Percentiles rank a stretch among this genome's conserved stretches.
These are phyloP conservation scores for Biston stratarius DNA, from an alignment of 2,888 invertebrate genomes.

Conservation along the genomic window DNA sequence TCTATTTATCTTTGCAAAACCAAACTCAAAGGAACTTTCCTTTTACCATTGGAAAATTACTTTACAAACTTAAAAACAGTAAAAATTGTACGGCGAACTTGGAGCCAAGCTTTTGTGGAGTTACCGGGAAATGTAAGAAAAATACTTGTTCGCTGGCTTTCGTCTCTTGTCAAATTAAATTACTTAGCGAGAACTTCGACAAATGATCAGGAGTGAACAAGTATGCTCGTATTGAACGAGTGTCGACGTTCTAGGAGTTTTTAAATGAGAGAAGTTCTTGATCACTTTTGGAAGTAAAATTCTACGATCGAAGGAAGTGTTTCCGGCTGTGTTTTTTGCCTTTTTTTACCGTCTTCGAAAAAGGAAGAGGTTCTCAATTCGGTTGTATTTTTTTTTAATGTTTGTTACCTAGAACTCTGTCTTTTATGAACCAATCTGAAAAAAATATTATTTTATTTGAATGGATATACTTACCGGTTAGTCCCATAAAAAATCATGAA, in stretches of 20 bases:
- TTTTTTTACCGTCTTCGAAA: too few relatives aligned
- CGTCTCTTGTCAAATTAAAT: slow-evolving; percentile 40
- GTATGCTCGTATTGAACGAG: slow-evolving; percentile 3
- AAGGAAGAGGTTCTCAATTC: too few relatives aligned
- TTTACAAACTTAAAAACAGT: not conserved
- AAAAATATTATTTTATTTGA: too few relatives aligned
- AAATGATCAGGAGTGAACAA: slow-evolving; percentile 24
- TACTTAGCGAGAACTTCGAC: slow-evolving; percentile 37
- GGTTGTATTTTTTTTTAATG: too few relatives aligned
- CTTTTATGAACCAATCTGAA: too few relatives aligned
- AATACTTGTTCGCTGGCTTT: slow-evolving; percentile 16
- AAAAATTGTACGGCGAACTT: not conserved
- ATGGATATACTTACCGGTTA: too few relatives aligned
- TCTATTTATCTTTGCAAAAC: too few relatives aligned
- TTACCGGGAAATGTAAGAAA: slow-evolving; percentile 28
- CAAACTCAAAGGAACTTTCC: not conserved
- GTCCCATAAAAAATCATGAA: too few relatives aligned
- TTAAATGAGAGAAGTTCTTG: slow-evolving; percentile 2
- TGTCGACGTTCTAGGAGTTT: not conserved
- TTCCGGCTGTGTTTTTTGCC: too few relatives aligned
- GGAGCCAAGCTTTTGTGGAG: not conserved
- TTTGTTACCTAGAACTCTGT: too few relatives aligned
- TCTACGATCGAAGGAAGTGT: not conserved
- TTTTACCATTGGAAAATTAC: not conserved
- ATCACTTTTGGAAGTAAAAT: not conserved